A percentile compares a stretch with the other conserved stretches of the same genome.
Conservation (phyloP, 2,797 vertebrate genomes). For the Xerus rutilus region DNA sequence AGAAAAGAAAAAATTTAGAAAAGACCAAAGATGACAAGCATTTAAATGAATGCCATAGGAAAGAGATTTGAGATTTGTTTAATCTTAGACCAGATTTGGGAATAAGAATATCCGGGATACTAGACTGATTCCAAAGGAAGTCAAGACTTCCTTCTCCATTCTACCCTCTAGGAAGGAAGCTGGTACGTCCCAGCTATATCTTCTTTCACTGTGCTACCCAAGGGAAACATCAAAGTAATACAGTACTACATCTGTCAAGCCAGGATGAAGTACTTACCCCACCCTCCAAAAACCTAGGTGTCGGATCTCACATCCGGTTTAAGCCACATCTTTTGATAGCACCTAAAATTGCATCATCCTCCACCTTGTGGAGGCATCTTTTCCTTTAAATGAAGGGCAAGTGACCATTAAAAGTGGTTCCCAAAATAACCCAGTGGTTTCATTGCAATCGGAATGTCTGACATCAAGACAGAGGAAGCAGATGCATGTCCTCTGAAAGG, state of each 20-base stretch:
- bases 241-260: background rate
- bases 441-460: constrained; percentile 41
- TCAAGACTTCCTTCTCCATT: constrained; percentile 37
- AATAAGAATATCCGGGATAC: constrained; percentile 18
- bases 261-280: background rate
- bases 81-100: constrained; percentile 49
- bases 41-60: constrained; percentile 18
- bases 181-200: background rate
- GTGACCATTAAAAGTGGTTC: constrained; percentile 41
- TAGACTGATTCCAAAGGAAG: constrained; percentile 58
- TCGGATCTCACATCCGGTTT: constrained; percentile 12
- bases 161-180: constrained; percentile 58
- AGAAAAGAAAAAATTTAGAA: background rate
- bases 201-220: constrained; percentile 25
- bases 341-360: background rate
- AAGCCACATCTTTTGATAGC: constrained; percentile 59
- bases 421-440: constrained; percentile 71
- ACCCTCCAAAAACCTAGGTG: background rate
- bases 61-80: constrained; percentile 43
- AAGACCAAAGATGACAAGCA: background rate
- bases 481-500: background rate
- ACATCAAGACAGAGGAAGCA: constrained; percentile 55
- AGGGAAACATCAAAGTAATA: background rate
- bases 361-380: background rate
- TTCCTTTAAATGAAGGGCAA: constrained; percentile 70